Base-by-base conservation (phyloP, 2,888 invertebrate genomes). In the Parapristionchus giblindavisi region DNA sequence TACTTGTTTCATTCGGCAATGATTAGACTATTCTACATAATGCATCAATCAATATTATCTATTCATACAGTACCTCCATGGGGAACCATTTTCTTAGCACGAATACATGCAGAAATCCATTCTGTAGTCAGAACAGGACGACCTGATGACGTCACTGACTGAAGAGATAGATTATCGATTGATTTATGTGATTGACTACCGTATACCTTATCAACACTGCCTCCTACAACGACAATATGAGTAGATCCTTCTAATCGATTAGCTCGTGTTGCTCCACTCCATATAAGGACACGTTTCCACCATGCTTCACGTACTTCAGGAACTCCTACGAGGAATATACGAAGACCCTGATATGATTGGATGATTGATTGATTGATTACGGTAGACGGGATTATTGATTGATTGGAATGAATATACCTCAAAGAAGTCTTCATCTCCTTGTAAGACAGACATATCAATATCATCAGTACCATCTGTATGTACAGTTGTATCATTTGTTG, bases 91-190 rank as follows among this genome's bases (percentile, higher is more conserved):
- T 61, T 52, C n/a, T 76, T 75, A 24, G 63, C 34, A 32, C 78
- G 77, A 21, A 81, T 76, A 65, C 80, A 80, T 40, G 76, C 78
- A 1, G 70, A 56, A 2, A 82, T 75, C 82, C 82, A 82, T 6
- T 78, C 34, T 3, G 74, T 73, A 3, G 54, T 77, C 21, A 82
- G 78, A 3, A 81, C 75, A n/a, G 65, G 71, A 17, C 48, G 43
- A 5, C 71, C 75, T 21, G 32, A 43, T 2, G 2, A 32, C 6
- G 48, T 60, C 27, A 73, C 34, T 5, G n/a, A 5, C 60, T 73
- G 73, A 21, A 48, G 38, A 34, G 3, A 54, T 17, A 4, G 8
- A 54, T 54, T 14, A n/a, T 6, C 27, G 14, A 8, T 54, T 24
- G 6, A 8, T 24, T 24, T 24, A 17, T 24, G 54, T n/a, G 11